phyloP scores from a whole-genome alignment of 2,888 invertebrate species.

The Nomada ruficornis region DNA sequence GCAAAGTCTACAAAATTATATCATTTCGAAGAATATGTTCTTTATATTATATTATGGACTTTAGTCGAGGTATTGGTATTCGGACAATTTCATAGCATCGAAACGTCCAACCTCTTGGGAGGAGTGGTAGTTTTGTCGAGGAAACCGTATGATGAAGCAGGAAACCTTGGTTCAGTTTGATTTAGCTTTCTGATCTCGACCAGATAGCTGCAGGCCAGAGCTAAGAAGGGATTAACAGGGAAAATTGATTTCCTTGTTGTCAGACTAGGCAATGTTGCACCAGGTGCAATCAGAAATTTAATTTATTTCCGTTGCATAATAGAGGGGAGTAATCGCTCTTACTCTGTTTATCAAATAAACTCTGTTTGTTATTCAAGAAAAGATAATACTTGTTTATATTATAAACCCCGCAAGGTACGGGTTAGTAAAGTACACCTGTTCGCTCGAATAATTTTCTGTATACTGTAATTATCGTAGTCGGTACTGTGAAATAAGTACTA shows the following conservation, averaged over 20 bases:
- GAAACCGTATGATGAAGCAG: conserved; percentile 3
- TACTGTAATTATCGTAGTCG: neutral
- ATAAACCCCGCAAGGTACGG: neutral
- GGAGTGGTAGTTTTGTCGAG: neutral
- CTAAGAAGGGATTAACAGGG: conserved; percentile 36
- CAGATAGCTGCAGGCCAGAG: conserved; percentile 2
- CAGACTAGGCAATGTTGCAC: conserved; percentile 23
- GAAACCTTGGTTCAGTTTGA: conserved; percentile 30
- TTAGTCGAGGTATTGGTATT: conserved; percentile 27
- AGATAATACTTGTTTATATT: neutral
- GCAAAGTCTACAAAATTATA: too few species aligned
- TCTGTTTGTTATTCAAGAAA: conserved; percentile 9
- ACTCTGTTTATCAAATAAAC: neutral
- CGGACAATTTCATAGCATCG: neutral
- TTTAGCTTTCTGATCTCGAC: conserved; percentile 34
- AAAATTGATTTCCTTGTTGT: conserved; percentile 49
- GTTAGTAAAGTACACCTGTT: neutral
- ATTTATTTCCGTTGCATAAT: conserved; percentile 35
- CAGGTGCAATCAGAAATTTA: conserved; percentile 26
- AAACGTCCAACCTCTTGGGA: neutral
- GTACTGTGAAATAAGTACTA: neutral
- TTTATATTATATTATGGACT: too few species aligned
- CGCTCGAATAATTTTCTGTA: neutral
- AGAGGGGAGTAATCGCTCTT: neutral
- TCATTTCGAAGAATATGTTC: too few species aligned